A percentile compares a stretch with the other conserved stretches of the same genome.
These are phyloP conservation scores for Xiphorhynchus elegans DNA, from an alignment of 2,113 vertebrate genomes.

Conservation along the genomic window DNA sequence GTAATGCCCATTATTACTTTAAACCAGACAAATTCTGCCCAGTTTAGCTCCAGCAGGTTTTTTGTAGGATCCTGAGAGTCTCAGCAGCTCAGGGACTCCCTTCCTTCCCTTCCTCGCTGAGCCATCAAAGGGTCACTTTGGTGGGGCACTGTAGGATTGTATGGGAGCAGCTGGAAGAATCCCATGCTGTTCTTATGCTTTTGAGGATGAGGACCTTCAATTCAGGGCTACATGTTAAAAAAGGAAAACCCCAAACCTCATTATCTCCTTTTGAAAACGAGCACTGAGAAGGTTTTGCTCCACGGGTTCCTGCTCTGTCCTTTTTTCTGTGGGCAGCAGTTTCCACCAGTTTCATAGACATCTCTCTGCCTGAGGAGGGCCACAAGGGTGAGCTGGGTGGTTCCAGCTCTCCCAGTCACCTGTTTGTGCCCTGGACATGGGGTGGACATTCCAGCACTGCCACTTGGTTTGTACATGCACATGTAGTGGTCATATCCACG, in stretches of 20 bases:
- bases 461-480: background rate
- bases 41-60: background rate
- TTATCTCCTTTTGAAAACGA: background rate
- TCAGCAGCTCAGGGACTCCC: background rate
- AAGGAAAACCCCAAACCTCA: accelerated
- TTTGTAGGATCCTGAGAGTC: background rate
- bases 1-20: background rate
- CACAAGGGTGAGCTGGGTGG: background rate
- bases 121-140: background rate
- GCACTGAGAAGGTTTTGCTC: background rate
- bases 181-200: background rate
- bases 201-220: background rate
- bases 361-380: background rate
- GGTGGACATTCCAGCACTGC: background rate
- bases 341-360: background rate
- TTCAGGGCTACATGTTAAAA: background rate
- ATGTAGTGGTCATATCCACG: accelerated
- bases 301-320: background rate
- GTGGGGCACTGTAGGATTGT: background rate
- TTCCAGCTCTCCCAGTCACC: background rate
- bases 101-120: background rate
- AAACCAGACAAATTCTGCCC: background rate
- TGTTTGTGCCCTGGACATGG: accelerated
- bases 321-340: background rate
- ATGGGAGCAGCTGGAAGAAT: background rate